Evolutionary conservation across 2,797 vertebrate species (phyloP), one percentile per base, ranked within the genome.

Genomic region (Astyanax mexicanus): DNA sequence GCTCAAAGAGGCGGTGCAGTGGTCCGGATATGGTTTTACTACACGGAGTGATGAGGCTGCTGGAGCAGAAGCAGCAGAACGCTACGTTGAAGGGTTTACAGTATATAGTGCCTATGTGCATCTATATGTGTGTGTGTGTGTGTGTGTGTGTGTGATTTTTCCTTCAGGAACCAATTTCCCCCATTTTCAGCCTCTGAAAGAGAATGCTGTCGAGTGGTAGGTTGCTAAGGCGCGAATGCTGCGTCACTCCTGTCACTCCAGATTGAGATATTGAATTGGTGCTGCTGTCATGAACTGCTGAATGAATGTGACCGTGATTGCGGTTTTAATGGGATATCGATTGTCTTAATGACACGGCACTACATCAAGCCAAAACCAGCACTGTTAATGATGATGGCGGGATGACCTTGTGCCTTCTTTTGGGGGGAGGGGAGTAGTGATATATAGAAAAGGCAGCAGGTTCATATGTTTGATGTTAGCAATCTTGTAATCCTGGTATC

Each of bases 321-420:
- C 15, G 6, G 10, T 23, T 51, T 61, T 73, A 78, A 78, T 78
- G 69, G 66, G 38, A 35, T 71, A 73, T 68, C 51, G 64, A 68
- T 68, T 44, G n/a, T 35, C 35, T 68, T 29, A 40, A 67, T 66
- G 32, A 37, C 17, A 42, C 25, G 15, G 37, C 10, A 19, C 17
- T 66, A 35, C 25, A 17, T 40, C 19, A 52, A 64, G 35, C 6
- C 11, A 27, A 2, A 67, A 19, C 37, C 19, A 29, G 11, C 19
- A 3, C 29, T 19, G 38, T 15, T 44, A 32, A 32, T 42, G 23
- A 15, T n/a, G 35, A 5, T 21, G 11, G 8, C 17, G n/a, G 23
- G 37, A 72, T 72, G 40, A 40, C 37, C 49, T 52, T 49, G 54
- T 32, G 15, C 29, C 27, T 32, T n/a, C 32, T 32, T 57, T 6